Percentiles rank a stretch among this genome's conserved stretches.
phyloP scores from a whole-genome alignment of 2,888 invertebrate species.

The Tenthredo distinguenda region DNA sequence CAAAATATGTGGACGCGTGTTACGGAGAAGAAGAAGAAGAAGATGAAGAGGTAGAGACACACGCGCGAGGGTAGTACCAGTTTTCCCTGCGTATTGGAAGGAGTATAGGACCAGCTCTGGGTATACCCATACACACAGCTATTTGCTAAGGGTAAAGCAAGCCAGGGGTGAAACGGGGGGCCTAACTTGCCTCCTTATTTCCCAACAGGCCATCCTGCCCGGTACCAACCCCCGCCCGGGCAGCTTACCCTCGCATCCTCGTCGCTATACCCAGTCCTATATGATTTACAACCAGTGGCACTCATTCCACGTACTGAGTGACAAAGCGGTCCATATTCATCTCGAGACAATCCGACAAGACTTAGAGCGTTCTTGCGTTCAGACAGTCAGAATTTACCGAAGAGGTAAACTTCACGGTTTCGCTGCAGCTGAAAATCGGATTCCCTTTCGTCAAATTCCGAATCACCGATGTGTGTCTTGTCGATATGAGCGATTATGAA shows the following conservation, averaged over 20 bases:
- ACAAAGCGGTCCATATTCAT: background rate
- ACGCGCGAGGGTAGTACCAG: background rate
- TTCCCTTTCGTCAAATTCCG: background rate
- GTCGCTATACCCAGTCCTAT: slow-evolving; percentile 59
- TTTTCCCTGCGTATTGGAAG: slow-evolving; percentile 45
- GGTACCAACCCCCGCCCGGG: slow-evolving; percentile 62
- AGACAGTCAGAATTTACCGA: background rate
- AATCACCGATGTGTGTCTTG: background rate
- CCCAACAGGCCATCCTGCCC: slow-evolving; percentile 74
- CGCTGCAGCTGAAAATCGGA: background rate
- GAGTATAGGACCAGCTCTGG: slow-evolving; percentile 58
- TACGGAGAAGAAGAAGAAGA: slow-evolving; percentile 59
- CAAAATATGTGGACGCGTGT: background rate
- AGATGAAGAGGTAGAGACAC: slow-evolving; percentile 41
- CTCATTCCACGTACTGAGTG: slow-evolving; percentile 62
- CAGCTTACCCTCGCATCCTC: slow-evolving; percentile 57
- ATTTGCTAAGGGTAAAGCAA: slow-evolving; percentile 71
- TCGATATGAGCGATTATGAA: background rate
- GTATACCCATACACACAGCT: slow-evolving; percentile 55
- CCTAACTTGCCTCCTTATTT: slow-evolving; percentile 77
- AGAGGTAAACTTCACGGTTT: background rate
- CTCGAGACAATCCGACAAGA: background rate
- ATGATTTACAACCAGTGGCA: slow-evolving; percentile 74
- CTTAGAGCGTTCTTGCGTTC: background rate
- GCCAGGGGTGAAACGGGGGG: slow-evolving; percentile 61